Evolutionary conservation across 2,888 invertebrate species (phyloP).

Genomic region (Strigamia transsilvanica): DNA sequence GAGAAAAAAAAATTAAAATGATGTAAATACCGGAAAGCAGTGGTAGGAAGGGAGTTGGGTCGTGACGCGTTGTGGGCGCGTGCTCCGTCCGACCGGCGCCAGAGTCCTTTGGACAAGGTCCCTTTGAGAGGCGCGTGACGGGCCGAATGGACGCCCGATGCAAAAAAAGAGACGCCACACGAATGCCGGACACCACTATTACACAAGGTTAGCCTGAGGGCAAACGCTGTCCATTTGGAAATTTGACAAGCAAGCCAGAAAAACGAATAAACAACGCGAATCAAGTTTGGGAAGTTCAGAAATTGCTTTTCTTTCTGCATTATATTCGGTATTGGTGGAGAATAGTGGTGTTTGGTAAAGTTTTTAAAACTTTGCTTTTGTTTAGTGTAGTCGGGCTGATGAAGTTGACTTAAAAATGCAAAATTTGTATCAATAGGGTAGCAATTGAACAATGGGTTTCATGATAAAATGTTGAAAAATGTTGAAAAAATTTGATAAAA

Average conservation of each 20-base stretch:
- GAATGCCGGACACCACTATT: slow-evolving; percentile 27
- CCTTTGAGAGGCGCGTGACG: slow-evolving; percentile 38
- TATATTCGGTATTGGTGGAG: background rate
- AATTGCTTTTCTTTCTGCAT: background rate
- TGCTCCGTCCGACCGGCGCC: slow-evolving; percentile 19
- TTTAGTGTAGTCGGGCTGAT: no score
- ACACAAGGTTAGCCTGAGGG: slow-evolving; percentile 9
- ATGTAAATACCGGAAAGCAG: slow-evolving; percentile 57
- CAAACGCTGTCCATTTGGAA: slow-evolving; percentile 9
- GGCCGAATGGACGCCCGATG: slow-evolving; percentile 27
- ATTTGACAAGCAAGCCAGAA: slow-evolving; percentile 1
- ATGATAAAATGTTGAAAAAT: no score
- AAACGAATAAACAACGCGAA: slow-evolving; percentile 7
- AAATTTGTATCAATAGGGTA: no score
- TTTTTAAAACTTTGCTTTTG: no score
- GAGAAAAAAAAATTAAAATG: slow-evolving; percentile 9
- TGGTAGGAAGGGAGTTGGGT: slow-evolving; percentile 2
- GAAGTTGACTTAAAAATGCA: no score
- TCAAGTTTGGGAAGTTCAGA: background rate
- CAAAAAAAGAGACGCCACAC: slow-evolving; percentile 31
- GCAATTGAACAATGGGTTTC: no score
- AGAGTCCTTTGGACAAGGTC: slow-evolving; percentile 27
- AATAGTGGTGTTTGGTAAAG: no score
- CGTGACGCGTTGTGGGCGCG: slow-evolving; percentile 38
- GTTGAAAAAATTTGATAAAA: no score